Conservation (phyloP, 2,113 vertebrate genomes). For the Plecturocebus donacophilus region DNA sequence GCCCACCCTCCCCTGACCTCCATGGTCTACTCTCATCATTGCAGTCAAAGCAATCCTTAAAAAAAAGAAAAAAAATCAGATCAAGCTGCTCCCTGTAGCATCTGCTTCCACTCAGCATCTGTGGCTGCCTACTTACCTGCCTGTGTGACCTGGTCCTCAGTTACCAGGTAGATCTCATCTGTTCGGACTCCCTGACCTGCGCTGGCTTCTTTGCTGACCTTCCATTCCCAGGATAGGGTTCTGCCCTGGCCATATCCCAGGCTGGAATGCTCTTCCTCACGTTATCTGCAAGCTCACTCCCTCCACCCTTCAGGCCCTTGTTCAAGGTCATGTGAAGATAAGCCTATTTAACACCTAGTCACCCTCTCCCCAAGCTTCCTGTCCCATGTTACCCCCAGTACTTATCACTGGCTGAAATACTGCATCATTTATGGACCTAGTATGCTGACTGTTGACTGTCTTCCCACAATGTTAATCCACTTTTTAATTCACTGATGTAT, state of each 20-base stretch:
- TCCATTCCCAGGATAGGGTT: background rate
- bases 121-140: background rate
- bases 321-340: background rate
- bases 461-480: background rate
- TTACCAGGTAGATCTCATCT: background rate
- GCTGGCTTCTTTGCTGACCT: background rate
- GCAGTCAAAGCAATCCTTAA: background rate
- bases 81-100: background rate
- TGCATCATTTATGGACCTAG: background rate
- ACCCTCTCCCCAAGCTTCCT: background rate
- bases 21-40: background rate
- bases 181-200: background rate
- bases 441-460: background rate
- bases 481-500: background rate
- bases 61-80: background rate
- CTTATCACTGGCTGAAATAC: background rate
- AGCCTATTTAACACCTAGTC: background rate
- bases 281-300: background rate
- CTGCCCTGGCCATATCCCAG: too few relatives aligned
- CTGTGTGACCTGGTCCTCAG: background rate
- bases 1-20: too few relatives aligned
- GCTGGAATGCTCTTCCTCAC: background rate
- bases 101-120: background rate
- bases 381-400: background rate
- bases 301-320: background rate